phyloP scores from a whole-genome alignment of 1,140 invertebrate species.

The Drosophila kikkawai region DNA sequence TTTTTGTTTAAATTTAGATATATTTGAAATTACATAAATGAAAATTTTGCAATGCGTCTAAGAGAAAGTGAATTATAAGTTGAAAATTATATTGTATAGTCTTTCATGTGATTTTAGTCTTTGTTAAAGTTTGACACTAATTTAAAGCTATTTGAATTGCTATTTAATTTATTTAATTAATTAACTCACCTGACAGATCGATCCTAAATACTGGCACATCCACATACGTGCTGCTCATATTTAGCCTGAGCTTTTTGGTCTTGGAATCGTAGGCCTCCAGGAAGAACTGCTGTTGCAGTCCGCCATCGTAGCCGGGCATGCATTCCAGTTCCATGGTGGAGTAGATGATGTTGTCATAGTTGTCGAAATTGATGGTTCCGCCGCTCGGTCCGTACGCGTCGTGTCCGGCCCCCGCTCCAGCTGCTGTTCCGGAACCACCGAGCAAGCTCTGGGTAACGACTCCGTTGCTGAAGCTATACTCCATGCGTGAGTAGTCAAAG shows the following conservation, averaged over 20 bases:
- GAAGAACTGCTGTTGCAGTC: conserved; percentile 92
- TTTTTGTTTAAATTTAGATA: background rate
- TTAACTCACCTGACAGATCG: conserved; percentile 85
- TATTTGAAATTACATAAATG: no score
- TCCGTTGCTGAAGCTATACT: conserved; percentile 81
- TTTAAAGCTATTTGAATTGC: no score
- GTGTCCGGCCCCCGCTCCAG: conserved; percentile 27
- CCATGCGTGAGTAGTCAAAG: conserved; percentile 84
- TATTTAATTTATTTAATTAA: background rate
- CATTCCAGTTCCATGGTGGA: conserved; percentile 84
- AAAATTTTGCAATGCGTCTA: no score
- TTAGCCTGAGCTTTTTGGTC: conserved; percentile 89
- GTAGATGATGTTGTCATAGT: conserved; percentile 84
- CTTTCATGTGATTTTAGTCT: no score
- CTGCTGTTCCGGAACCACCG: conserved; percentile 38
- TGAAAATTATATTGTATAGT: no score
- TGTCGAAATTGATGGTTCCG: conserved; percentile 81
- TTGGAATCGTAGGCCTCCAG: conserved; percentile 92
- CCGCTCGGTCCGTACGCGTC: conserved; percentile 52
- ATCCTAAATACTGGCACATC: conserved; percentile 90
- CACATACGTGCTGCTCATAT: conserved; percentile 86
- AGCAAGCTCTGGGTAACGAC: conserved; percentile 78
- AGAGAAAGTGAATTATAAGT: no score
- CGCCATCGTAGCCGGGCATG: conserved; percentile 90
- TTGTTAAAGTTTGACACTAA: no score